phyloP scores from a whole-genome alignment of 2,797 vertebrate genomes.

The Lacerta bilineata region DNA sequence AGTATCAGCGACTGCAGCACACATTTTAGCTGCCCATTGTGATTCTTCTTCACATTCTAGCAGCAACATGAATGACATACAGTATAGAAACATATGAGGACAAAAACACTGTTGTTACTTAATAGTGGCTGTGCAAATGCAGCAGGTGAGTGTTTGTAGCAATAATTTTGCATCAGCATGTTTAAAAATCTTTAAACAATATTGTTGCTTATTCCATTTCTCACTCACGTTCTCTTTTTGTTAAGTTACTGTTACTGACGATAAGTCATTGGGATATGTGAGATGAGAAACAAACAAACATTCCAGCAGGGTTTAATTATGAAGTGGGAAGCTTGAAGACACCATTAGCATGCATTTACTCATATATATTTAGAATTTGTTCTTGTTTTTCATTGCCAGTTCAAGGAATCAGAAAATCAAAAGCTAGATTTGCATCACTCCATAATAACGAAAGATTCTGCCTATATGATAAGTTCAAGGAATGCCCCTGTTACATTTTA shows the following conservation, averaged over 20 bases:
- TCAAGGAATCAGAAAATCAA: background rate
- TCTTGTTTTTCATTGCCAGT: background rate
- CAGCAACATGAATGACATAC: background rate
- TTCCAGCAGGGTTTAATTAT: background rate
- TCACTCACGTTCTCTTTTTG: too few species aligned
- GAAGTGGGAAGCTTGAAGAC: background rate
- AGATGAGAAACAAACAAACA: conserved; percentile 3
- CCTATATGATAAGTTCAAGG: background rate
- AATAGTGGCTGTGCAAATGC: background rate
- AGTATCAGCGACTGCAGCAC: background rate
- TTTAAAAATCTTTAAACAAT: background rate
- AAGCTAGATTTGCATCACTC: background rate
- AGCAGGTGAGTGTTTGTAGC: background rate
- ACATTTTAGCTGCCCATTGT: background rate
- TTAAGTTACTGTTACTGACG: background rate
- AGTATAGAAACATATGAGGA: background rate
- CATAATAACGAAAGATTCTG: too few species aligned
- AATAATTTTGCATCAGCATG: background rate
- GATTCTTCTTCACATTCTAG: background rate
- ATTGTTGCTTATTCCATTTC: background rate
- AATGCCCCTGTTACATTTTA: background rate
- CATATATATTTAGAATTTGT: background rate
- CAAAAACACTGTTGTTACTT: background rate
- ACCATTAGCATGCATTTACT: background rate
- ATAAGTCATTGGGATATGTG: background rate